Percentiles rank a stretch among this genome's conserved stretches.
These are phyloP conservation scores for Sminthurides aquaticus DNA, from an alignment of 2,888 invertebrate species.

Conservation along the genomic window DNA sequence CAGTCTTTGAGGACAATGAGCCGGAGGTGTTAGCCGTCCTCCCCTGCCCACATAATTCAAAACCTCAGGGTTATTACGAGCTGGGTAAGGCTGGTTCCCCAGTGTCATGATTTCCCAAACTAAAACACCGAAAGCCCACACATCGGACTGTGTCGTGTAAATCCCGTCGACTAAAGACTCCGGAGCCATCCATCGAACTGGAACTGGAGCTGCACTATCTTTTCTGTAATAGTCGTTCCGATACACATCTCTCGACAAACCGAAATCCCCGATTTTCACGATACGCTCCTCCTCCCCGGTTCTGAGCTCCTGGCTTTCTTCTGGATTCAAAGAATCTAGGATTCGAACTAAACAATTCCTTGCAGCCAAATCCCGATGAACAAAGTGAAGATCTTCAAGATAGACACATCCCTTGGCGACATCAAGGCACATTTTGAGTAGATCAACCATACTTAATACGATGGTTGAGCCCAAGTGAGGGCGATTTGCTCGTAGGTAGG, in stretches of 20 bases:
- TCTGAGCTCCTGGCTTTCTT: neutral
- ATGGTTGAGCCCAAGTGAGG: conserved; percentile 56
- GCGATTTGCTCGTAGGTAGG: conserved; percentile 76
- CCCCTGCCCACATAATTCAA: conserved; percentile 64
- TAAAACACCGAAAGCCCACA: conserved; percentile 89
- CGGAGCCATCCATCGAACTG: conserved; percentile 95
- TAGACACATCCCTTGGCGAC: conserved; percentile 93
- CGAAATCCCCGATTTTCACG: conserved; percentile 97
- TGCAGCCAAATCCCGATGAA: conserved; percentile 92
- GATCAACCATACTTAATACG: conserved; percentile 65
- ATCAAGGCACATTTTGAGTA: conserved; percentile 88
- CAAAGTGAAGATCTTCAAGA: conserved; percentile 93
- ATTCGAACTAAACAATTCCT: conserved; percentile 78
- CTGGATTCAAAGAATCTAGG: conserved; percentile 37
- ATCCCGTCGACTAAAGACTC: conserved; percentile 93
- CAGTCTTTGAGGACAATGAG: conserved; percentile 51
- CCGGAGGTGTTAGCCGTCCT: conserved; percentile 31
- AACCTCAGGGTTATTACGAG: conserved; percentile 84
- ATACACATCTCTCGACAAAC: conserved; percentile 91
- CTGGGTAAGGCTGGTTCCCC: conserved; percentile 94
- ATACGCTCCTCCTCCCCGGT: conserved; percentile 51
- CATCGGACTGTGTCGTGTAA: conserved; percentile 93
- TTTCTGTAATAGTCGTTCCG: conserved; percentile 96
- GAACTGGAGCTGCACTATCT: conserved; percentile 73
- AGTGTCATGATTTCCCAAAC: conserved; percentile 96